Percentiles rank a stretch among this genome's conserved stretches.
Conservation (phyloP, 1,140 invertebrate species). For the Trialeurodes vaporariorum region DNA sequence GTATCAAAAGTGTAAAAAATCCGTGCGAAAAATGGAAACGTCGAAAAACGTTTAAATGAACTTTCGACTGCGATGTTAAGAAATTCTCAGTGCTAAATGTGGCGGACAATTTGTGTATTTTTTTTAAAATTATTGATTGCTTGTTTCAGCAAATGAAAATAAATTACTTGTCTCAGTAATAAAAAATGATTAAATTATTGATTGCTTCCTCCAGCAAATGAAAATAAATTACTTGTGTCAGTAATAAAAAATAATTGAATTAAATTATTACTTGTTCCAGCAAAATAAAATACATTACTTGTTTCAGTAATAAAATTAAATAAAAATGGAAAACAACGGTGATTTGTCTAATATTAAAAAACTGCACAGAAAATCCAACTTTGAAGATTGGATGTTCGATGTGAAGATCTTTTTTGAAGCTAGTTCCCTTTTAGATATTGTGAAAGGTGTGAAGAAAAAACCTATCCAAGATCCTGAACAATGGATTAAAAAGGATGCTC, state of each 20-base stretch:
- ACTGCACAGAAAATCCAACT: background rate
- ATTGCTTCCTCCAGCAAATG: background rate
- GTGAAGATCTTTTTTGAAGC: background rate
- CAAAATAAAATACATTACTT: background rate
- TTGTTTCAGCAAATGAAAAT: background rate
- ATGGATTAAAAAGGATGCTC: background rate
- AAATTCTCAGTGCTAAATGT: background rate
- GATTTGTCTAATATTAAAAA: background rate
- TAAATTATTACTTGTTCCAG: background rate
- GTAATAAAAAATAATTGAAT: background rate
- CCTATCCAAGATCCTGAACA: background rate
- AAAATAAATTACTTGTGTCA: background rate
- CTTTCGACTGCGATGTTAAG: background rate
- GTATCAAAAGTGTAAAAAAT: background rate
- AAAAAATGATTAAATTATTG: background rate
- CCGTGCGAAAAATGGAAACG: background rate
- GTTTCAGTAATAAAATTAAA: background rate
- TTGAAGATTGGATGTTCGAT: background rate
- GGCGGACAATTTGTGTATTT: background rate
- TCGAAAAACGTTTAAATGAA: background rate
- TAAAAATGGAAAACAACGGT: background rate
- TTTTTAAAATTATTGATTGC: background rate
- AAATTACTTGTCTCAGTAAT: background rate
- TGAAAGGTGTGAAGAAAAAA: background rate
- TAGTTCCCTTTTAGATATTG: background rate